Conservation (phyloP, 2,888 invertebrate species). For the Papilio demoleus region DNA sequence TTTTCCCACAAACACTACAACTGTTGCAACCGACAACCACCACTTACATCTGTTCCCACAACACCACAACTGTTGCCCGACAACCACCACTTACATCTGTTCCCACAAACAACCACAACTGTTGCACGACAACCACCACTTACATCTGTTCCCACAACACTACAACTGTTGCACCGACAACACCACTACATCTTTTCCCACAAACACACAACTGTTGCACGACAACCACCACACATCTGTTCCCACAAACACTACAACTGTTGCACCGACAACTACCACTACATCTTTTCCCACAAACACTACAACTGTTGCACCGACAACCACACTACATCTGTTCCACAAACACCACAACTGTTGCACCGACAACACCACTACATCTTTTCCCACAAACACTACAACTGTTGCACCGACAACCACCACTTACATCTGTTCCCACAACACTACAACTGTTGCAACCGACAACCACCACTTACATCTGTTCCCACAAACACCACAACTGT, state of each 20-base stretch:
- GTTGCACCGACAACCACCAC: constrained; percentile 17
- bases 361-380: constrained; percentile 2
- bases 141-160: not conserved
- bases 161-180: not conserved
- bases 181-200: not conserved
- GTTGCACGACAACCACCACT: constrained; percentile 29
- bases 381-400: not conserved
- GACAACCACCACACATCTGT: not conserved
- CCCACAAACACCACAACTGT: not conserved
- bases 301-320: constrained; percentile 43
- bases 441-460: constrained; percentile 41
- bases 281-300: constrained; percentile 31
- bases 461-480: not conserved
- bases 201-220: constrained; percentile 35
- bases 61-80: not conserved
- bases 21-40: constrained; percentile 29
- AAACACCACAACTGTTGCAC: constrained; percentile 13
- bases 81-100: not conserved
- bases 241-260: not conserved
- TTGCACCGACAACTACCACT: not conserved
- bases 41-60: not conserved
- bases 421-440: too few relatives aligned
- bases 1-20: too few relatives aligned
- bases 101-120: constrained; percentile 16
- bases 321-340: constrained; percentile 29